Evolutionary conservation across 2,797 vertebrate species (phyloP), one percentile per base, ranked within the genome.

Genomic region (Antennarius maculatus): DNA sequence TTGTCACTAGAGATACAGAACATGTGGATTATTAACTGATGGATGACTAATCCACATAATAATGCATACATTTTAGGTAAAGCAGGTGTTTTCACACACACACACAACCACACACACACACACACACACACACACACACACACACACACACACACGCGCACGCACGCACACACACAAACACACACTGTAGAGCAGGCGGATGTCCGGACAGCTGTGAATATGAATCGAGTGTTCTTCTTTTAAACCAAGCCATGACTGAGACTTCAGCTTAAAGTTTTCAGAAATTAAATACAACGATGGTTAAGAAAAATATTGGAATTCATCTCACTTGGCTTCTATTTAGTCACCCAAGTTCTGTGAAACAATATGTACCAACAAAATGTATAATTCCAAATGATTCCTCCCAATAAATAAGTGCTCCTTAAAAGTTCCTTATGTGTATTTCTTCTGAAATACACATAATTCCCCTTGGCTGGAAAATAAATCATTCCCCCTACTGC

Each of bases 131-230:
- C 23, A 23, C 23, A 23, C 23, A 23, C 23, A 23, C 23, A 23
- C 23, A 23, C 23, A 23, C 23, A 23, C 23, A 23, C 23, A 23
- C 23, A 23, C 23, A 23, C 23, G 2, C 23, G 2, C 23, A 23
- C 23, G 2, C 23, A 23, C 23, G 2, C 11, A 34, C 31, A 34
- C 8, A 34, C 13, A 15, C 13, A 54, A 4, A n/a, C 34, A 18
- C 16, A 31, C 16, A 61, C 16, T 54, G 39, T 31, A 74, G 69
- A 80, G 66, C 69, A 79, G 81, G 80, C 84, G 83, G 74, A 77
- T 82, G 77, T 80, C 76, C 77, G 67, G 45, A 75, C 82, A 83
- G 85, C 83, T 82, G 73, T 66, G 50, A 53, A 76, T 65, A 75
- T 61, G 77, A 70, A 75, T 29, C 1, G 9, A 61, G 27, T 57